A percentile compares a stretch with the other conserved stretches of the same genome.
Evolutionary conservation across 1,140 invertebrate species (phyloP).

Genomic region (Homalodisca vitripennis): DNA sequence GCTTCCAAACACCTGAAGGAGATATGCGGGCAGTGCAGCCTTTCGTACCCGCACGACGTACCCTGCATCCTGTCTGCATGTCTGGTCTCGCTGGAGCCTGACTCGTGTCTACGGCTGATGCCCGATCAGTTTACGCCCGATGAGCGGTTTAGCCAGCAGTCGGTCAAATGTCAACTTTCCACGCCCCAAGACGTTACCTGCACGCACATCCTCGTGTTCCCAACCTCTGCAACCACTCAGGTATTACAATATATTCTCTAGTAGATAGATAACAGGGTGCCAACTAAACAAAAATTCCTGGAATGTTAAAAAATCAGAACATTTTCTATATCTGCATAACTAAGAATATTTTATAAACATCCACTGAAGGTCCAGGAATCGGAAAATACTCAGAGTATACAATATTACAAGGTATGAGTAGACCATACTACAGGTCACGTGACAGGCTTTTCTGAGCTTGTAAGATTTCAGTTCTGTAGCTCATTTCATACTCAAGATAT

Average conservation of each 20-base stretch:
- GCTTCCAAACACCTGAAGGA: slow-evolving; percentile 87
- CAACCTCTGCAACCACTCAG: slow-evolving; percentile 95
- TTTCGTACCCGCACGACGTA: slow-evolving; percentile 74
- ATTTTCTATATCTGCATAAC: no score
- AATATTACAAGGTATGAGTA: no score
- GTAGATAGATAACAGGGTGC: no score
- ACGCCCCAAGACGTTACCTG: slow-evolving; percentile 93
- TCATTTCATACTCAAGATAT: no score
- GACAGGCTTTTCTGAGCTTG: no score
- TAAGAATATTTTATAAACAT: no score
- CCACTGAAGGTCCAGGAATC: no score
- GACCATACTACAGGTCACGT: no score
- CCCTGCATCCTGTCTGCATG: slow-evolving; percentile 96
- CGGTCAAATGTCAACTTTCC: slow-evolving; percentile 78
- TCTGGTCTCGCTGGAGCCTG: slow-evolving; percentile 94
- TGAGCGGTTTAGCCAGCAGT: slow-evolving; percentile 82
- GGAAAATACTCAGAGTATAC: no score
- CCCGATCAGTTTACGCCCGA: slow-evolving; percentile 93
- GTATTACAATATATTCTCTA: slow-evolving; percentile 58
- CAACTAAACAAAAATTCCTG: no score
- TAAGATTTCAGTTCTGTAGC: no score
- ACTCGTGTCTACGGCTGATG: slow-evolving; percentile 90
- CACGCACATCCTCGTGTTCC: slow-evolving; percentile 98
- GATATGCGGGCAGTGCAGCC: slow-evolving; percentile 84
- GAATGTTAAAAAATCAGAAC: no score